Percentiles rank a stretch among this genome's conserved stretches.
phyloP scores from a whole-genome alignment of 1,140 invertebrate species.

The Dreissena polymorpha region DNA sequence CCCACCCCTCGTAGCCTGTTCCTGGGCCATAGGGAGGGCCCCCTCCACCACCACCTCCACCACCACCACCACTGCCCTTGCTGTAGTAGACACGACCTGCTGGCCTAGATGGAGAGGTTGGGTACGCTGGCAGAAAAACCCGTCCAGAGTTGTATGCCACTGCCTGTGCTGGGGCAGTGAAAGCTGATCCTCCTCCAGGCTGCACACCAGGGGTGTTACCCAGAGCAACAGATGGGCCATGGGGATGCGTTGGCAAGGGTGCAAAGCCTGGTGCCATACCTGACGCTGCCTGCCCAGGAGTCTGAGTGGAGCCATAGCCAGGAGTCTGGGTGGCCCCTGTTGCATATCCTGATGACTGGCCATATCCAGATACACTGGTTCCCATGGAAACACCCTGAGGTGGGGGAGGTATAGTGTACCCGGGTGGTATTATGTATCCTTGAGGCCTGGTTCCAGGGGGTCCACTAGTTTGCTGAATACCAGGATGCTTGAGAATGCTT shows the following conservation, averaged over 20 bases:
- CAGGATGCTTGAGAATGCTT: conserved; percentile 48
- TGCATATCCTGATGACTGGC: neutral
- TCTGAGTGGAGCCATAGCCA: conserved; percentile 23
- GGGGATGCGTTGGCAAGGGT: conserved; percentile 36
- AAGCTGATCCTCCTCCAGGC: conserved; percentile 28
- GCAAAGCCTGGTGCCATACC: conserved; percentile 36
- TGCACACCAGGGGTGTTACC: conserved; percentile 13
- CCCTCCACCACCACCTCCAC: conserved; percentile 35
- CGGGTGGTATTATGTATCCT: conserved; percentile 39
- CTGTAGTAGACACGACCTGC: conserved; percentile 45
- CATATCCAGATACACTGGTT: conserved; percentile 13
- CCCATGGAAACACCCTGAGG: conserved; percentile 1
- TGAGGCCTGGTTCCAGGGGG: conserved; percentile 17
- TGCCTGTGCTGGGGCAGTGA: conserved; percentile 42
- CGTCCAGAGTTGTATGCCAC: conserved; percentile 46
- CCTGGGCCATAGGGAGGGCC: neutral
- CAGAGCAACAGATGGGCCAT: conserved; percentile 40
- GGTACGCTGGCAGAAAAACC: conserved; percentile 49
- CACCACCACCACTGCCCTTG: conserved; percentile 33
- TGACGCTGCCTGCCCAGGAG: conserved; percentile 25
- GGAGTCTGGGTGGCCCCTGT: conserved; percentile 1
- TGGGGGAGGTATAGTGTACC: conserved; percentile 46
- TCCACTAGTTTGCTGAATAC: conserved; percentile 26
- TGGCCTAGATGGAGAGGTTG: conserved; percentile 39
- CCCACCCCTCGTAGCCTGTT: neutral